phyloP scores from a whole-genome alignment of 2,888 invertebrate species.

The Sussaba pulchella region DNA sequence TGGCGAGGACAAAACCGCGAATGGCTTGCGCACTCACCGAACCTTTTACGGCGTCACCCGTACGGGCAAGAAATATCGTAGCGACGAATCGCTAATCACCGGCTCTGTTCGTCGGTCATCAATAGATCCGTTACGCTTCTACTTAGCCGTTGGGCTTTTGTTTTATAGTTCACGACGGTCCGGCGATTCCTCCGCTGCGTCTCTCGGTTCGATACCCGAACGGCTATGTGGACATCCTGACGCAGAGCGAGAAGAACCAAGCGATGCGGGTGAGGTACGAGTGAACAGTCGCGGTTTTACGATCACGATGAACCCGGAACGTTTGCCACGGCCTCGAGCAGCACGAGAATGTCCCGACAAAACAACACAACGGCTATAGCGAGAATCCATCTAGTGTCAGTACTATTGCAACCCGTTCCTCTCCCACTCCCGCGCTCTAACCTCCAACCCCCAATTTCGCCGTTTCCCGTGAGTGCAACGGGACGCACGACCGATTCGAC shows the following conservation, averaged over 20 bases:
- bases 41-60: slow-evolving; percentile 60
- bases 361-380: slow-evolving; percentile 42
- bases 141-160: slow-evolving; percentile 63
- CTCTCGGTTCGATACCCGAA: slow-evolving; percentile 6
- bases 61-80: slow-evolving; percentile 53
- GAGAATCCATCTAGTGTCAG: slow-evolving; percentile 47
- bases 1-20: slow-evolving; percentile 33
- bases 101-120: slow-evolving; percentile 60
- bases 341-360: slow-evolving; percentile 42
- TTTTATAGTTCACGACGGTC: slow-evolving; percentile 62
- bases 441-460: slow-evolving; percentile 26
- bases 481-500: slow-evolving; percentile 53
- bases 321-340: slow-evolving; percentile 62
- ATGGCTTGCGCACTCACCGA: slow-evolving; percentile 53
- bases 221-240: not conserved
- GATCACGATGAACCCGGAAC: slow-evolving; percentile 70
- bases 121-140: slow-evolving; percentile 68
- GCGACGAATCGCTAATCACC: slow-evolving; percentile 72
- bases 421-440: not conserved
- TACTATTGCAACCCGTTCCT: slow-evolving; percentile 31
- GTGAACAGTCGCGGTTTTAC: slow-evolving; percentile 66
- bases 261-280: slow-evolving; percentile 49
- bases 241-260: slow-evolving; percentile 4
- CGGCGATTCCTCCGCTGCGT: slow-evolving; percentile 31
- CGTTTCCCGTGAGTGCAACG: slow-evolving; percentile 45